These are phyloP conservation scores for Sphyrna mokarran DNA, from an alignment of 2,113 vertebrate genomes.

Conservation along the genomic window DNA sequence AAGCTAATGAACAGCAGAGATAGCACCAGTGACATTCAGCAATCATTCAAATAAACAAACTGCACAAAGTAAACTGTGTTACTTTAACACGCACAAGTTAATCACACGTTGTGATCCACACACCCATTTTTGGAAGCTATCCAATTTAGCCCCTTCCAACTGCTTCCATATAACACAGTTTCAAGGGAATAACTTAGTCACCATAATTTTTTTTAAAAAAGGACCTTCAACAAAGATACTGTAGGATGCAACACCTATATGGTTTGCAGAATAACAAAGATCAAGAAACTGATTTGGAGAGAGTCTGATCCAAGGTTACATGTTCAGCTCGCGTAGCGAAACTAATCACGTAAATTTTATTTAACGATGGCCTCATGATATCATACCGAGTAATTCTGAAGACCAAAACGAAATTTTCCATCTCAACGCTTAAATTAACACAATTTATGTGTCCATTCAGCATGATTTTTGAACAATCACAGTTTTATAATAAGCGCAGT, in stretches of 20 bases:
- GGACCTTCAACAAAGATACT: background rate
- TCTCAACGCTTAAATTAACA: constrained; percentile 19
- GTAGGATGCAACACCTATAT: background rate
- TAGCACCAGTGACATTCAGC: background rate
- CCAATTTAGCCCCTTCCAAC: background rate
- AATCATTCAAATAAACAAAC: background rate
- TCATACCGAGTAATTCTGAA: constrained; percentile 23
- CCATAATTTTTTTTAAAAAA: background rate
- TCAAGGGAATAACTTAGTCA: background rate
- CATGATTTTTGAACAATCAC: background rate
- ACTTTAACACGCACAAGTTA: background rate
- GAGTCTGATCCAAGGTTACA: background rate
- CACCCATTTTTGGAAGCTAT: background rate
- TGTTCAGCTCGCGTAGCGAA: background rate
- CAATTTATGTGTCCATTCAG: background rate
- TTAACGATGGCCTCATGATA: constrained; percentile 25
- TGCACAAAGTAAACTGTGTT: background rate
- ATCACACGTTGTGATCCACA: background rate
- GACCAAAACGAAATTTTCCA: constrained; percentile 11
- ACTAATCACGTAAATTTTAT: constrained; percentile 17
- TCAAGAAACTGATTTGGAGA: constrained; percentile 15
- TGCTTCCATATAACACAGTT: background rate
- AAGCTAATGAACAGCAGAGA: background rate
- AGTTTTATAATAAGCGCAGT: background rate
- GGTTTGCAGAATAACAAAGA: background rate